Percentiles rank a stretch among this genome's conserved stretches.
phyloP scores from a whole-genome alignment of 2,888 invertebrate species.

The Watsonalla binaria region DNA sequence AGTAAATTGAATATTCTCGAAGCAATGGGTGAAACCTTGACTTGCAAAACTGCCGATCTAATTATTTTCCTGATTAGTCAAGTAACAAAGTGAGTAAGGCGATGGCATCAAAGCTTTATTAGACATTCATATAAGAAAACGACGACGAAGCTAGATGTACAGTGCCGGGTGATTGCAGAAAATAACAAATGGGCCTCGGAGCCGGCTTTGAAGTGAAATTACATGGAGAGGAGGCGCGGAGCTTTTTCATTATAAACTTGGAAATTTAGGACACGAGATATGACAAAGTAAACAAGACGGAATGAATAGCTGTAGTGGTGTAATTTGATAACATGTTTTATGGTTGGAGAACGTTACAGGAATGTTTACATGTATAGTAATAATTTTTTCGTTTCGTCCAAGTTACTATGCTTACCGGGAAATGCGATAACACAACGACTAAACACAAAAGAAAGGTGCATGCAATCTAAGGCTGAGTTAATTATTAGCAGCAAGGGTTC shows the following conservation, averaged over 20 bases:
- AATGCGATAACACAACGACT: too few relatives aligned
- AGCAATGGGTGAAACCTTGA: slow-evolving; percentile 1
- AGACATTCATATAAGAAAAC: slow-evolving; percentile 25
- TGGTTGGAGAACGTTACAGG: too few relatives aligned
- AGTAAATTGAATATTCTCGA: too few relatives aligned
- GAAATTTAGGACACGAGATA: slow-evolving; percentile 58
- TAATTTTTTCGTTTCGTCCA: too few relatives aligned
- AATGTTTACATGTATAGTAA: too few relatives aligned
- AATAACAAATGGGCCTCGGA: slow-evolving; percentile 55
- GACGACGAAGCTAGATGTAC: slow-evolving; percentile 23
- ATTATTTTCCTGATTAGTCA: slow-evolving; percentile 1
- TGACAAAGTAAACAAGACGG: slow-evolving; percentile 27
- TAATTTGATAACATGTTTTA: too few relatives aligned
- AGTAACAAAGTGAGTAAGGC: background rate
- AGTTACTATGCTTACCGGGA: too few relatives aligned
- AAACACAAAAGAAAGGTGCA: too few relatives aligned
- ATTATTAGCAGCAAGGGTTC: too few relatives aligned
- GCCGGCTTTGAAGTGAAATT: slow-evolving; percentile 61
- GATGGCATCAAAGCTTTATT: slow-evolving; percentile 2
- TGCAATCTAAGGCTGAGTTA: too few relatives aligned
- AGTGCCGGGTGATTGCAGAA: slow-evolving; percentile 54
- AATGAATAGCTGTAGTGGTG: too few relatives aligned
- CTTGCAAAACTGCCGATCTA: slow-evolving; percentile 2
- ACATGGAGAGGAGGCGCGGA: slow-evolving; percentile 48
- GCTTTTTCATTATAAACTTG: slow-evolving; percentile 72